phyloP scores from a whole-genome alignment of 2,797 vertebrate species.

The Platalea minor region DNA sequence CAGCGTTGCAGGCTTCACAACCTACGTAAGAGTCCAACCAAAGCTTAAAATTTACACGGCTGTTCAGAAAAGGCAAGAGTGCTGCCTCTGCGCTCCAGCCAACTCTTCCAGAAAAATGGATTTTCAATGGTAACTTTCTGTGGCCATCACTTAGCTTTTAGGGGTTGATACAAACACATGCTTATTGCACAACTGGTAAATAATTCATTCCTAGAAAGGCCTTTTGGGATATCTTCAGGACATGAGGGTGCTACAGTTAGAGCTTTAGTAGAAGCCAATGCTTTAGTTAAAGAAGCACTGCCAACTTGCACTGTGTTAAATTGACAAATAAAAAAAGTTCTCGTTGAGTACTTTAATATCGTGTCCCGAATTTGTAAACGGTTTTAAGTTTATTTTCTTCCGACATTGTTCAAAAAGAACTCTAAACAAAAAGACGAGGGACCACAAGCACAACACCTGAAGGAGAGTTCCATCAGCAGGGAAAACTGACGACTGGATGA shows the following conservation, averaged over 20 bases:
- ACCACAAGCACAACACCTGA: not conserved
- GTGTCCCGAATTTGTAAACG: not conserved
- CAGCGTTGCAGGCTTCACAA: not conserved
- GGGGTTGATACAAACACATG: not conserved
- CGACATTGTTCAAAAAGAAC: not conserved
- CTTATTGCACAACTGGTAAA: not conserved
- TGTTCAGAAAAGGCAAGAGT: not conserved
- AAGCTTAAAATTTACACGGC: not conserved
- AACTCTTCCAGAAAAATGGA: not conserved
- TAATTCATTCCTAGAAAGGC: not conserved
- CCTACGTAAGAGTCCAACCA: fast-evolving
- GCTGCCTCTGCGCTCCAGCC: not conserved
- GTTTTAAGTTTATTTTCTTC: not conserved
- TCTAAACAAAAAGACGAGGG: not conserved
- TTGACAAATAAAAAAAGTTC: not conserved
- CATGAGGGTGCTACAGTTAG: not conserved
- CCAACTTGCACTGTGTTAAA: not conserved
- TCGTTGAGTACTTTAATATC: not conserved
- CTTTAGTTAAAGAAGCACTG: not conserved
- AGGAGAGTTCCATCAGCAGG: not conserved
- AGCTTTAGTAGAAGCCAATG: not conserved
- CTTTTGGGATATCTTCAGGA: not conserved
- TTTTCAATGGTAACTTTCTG: not conserved
- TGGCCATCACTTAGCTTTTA: not conserved
- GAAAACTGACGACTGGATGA: fast-evolving